Percentiles rank a stretch among this genome's conserved stretches.
phyloP scores from a whole-genome alignment of 2,888 invertebrate species.

The Labia minor region DNA sequence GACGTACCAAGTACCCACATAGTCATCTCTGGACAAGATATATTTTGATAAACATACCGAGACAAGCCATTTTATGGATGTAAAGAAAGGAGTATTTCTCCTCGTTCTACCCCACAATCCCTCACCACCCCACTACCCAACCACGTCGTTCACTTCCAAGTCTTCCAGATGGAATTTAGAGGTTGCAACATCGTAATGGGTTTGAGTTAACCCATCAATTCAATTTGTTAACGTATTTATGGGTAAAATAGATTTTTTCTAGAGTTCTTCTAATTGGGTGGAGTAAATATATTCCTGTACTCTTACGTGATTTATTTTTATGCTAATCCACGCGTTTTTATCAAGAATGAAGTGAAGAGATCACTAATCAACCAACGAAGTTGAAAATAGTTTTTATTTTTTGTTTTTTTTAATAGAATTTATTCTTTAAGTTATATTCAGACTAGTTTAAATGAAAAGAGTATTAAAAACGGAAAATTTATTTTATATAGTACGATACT shows the following conservation, averaged over 20 bases:
- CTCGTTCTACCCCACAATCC: background rate
- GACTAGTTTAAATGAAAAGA: too few relatives aligned
- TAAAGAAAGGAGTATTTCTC: background rate
- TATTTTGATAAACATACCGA: conserved; percentile 3
- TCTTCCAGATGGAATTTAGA: background rate
- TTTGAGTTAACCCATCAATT: background rate
- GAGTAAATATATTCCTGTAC: too few relatives aligned
- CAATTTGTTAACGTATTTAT: conserved; percentile 5
- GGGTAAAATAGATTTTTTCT: background rate
- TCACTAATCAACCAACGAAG: too few relatives aligned
- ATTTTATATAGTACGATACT: too few relatives aligned
- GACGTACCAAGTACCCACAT: background rate
- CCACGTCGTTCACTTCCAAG: background rate
- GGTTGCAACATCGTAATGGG: background rate
- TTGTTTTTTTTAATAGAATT: too few relatives aligned
- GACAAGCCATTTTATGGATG: background rate
- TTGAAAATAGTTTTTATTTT: too few relatives aligned
- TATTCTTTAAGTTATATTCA: too few relatives aligned
- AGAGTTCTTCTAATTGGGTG: background rate
- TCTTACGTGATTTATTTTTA: too few relatives aligned
- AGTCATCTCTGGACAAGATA: conserved; percentile 13
- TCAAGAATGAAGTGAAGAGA: too few relatives aligned
- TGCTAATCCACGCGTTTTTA: too few relatives aligned
- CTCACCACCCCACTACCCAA: background rate
- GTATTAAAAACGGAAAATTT: too few relatives aligned